Evolutionary conservation across 1,140 invertebrate genomes (phyloP), one percentile per base, ranked within the genome.

Genomic region (Pseudomyrmex concolor): DNA sequence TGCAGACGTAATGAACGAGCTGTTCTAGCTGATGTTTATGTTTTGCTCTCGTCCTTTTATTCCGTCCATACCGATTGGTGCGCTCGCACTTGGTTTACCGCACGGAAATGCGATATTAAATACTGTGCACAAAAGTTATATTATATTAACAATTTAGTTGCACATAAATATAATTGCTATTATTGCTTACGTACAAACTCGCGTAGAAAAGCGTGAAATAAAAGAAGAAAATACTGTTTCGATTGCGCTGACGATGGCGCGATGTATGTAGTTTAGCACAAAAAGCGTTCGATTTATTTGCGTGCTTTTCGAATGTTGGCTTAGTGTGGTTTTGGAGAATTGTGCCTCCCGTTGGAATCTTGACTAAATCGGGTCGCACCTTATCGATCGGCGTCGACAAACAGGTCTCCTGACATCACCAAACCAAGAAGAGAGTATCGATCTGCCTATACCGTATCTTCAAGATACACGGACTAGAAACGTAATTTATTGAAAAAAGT

Each of bases 361-460:
- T 45, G 50, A 12, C 19, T 59, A 66, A 85, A 85, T 85, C 76
- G 59, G 76, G 74, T 63, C 85, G 68, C 59, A 25, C 54, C 48
- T 85, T 85, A 82, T 86, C 84, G 85, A 82, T 70, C 62, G 25
- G 5, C 22, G 19, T 45, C 51, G 84, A 73, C 84, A 66, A 73
- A 59, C 76, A 5, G 66, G 59, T 85, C 76, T 48, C 55, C 54
- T 19, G 34, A 64, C 50, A 63, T 50, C 59, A 54, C 54, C 54
- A 25, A 45, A 60, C 67, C 43, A 55, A 64, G 59, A 82, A 85
- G 62, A 67, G 13, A 59, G 25, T 77, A 80, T 86, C 68, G 84
- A 86, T 82, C 63, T 17, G 66, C 17, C 34, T 7, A 34, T 34
- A 34, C 5, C 51, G 51, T 67, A 73, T 85, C 55, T 19, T 55